Evolutionary conservation across 2,113 vertebrate species (phyloP).

Genomic region (Pipra filicauda): DNA sequence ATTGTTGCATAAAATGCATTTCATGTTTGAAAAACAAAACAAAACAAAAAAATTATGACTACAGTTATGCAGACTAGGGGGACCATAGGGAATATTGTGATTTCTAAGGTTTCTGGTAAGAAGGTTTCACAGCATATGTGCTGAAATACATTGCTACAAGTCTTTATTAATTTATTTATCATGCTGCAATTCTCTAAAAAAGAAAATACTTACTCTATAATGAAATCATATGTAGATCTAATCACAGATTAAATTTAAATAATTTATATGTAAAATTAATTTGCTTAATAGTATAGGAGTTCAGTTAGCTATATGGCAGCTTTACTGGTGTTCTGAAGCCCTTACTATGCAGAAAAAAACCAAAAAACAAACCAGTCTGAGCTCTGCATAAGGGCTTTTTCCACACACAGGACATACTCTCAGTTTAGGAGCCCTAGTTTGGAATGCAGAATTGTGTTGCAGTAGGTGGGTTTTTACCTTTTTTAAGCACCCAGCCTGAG

Average conservation of each 20-base stretch:
- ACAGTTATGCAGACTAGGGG: slow-evolving; percentile 42
- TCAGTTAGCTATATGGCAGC: slow-evolving; percentile 21
- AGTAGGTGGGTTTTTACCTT: neutral
- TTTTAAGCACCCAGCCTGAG: neutral
- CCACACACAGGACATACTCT: neutral
- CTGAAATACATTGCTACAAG: slow-evolving; percentile 40
- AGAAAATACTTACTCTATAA: slow-evolving; percentile 60
- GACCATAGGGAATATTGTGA: slow-evolving; percentile 62
- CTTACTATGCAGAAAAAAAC: neutral
- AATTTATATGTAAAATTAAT: slow-evolving; percentile 74
- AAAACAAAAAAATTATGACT: neutral
- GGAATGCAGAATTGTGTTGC: neutral
- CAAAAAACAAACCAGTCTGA: neutral
- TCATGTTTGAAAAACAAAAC: slow-evolving; percentile 34
- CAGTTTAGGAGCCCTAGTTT: neutral
- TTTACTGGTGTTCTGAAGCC: slow-evolving; percentile 41
- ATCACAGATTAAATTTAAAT: slow-evolving; percentile 71
- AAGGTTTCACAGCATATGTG: slow-evolving; percentile 36
- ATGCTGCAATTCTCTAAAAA: slow-evolving; percentile 67
- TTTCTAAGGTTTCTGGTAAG: slow-evolving; percentile 68
- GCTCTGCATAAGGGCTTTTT: neutral
- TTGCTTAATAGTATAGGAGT: neutral
- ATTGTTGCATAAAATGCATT: slow-evolving; percentile 74
- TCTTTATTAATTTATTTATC: slow-evolving; percentile 80
- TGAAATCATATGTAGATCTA: slow-evolving; percentile 48